Evolutionary conservation across 2,113 vertebrate genomes (phyloP).

Genomic region (Callionymus lyra): DNA sequence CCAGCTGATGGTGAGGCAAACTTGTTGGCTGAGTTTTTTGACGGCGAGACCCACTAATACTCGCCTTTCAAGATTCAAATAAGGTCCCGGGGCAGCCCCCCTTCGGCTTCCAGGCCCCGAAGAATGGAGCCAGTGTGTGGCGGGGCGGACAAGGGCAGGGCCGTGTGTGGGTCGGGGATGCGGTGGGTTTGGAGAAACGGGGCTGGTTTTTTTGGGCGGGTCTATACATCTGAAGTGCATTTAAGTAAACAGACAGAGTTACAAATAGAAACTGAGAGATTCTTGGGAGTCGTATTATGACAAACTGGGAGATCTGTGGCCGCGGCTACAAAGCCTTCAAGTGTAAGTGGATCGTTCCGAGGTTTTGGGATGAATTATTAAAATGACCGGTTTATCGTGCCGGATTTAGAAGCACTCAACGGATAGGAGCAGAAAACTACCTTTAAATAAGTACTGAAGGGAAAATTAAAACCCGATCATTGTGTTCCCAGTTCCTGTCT

Average conservation of each 20-base stretch:
- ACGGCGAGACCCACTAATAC: no score
- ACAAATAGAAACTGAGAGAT: conserved; percentile 61
- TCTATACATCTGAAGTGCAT: conserved; percentile 53
- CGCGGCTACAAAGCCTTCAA: conserved; percentile 19
- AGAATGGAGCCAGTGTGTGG: conserved; percentile 66
- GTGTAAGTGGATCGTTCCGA: conserved; percentile 28
- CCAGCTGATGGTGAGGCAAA: conserved; percentile 6
- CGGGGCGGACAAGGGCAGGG: conserved; percentile 48
- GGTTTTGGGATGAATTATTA: conserved; percentile 46
- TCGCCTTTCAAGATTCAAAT: no score
- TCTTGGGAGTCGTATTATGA: conserved; percentile 37
- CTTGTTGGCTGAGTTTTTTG: no score
- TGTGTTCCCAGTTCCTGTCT: conserved; percentile 21
- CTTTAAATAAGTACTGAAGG: conserved; percentile 28
- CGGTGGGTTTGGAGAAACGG: conserved; percentile 38
- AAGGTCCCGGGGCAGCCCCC: conserved; percentile 21
- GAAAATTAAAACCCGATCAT: conserved; percentile 30
- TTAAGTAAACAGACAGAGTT: conserved; percentile 63
- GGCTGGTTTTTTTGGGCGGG: conserved; percentile 53
- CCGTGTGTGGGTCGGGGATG: conserved; percentile 23
- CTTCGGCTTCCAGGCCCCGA: conserved; percentile 33
- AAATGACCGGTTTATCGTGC: conserved; percentile 41
- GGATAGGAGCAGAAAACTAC: conserved; percentile 18
- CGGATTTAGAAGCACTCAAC: conserved; percentile 51
- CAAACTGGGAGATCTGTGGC: conserved; percentile 42